Percentiles rank a stretch among this genome's conserved stretches.
phyloP scores from a whole-genome alignment of 2,797 vertebrate species.

The Prionace glauca region DNA sequence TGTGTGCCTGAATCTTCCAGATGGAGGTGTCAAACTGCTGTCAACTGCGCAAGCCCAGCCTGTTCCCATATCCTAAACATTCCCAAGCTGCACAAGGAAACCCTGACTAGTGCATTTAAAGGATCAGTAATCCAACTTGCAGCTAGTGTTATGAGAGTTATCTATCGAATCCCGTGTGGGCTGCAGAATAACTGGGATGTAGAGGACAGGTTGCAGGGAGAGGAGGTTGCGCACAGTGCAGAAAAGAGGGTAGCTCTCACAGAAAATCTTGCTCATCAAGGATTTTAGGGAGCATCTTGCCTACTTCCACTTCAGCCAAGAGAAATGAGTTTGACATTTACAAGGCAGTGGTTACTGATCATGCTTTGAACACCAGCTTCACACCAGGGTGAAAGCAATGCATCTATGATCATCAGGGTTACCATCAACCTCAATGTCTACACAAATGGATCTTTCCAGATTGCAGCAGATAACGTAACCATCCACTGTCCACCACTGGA shows the following conservation, averaged over 20 bases:
- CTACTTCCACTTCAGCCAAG: not conserved
- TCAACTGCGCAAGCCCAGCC: not conserved
- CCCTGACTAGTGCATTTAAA: not conserved
- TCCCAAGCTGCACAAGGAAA: not conserved
- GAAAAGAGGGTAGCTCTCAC: not conserved
- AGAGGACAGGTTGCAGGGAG: not conserved
- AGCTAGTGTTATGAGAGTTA: not conserved
- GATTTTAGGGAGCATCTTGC: not conserved
- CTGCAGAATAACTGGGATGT: not conserved
- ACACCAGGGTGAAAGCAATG: not conserved
- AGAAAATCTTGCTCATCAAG: not conserved
- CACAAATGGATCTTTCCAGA: too few relatives aligned
- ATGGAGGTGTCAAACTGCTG: not conserved
- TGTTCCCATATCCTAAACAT: not conserved
- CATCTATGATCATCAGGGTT: not conserved
- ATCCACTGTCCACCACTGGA: too few relatives aligned
- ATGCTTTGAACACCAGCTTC: too few relatives aligned
- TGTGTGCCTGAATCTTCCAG: not conserved
- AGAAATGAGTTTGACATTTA: not conserved
- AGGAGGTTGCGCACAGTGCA: not conserved
- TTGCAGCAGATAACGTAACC: too few relatives aligned
- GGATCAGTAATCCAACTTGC: not conserved
- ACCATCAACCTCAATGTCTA: too few relatives aligned
- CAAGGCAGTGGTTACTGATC: too few relatives aligned
- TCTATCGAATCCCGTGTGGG: rapidly evolving